Percentiles rank a stretch among this genome's conserved stretches.
Conservation (phyloP, 2,113 vertebrate species). For the Sapayoa aenigma region DNA sequence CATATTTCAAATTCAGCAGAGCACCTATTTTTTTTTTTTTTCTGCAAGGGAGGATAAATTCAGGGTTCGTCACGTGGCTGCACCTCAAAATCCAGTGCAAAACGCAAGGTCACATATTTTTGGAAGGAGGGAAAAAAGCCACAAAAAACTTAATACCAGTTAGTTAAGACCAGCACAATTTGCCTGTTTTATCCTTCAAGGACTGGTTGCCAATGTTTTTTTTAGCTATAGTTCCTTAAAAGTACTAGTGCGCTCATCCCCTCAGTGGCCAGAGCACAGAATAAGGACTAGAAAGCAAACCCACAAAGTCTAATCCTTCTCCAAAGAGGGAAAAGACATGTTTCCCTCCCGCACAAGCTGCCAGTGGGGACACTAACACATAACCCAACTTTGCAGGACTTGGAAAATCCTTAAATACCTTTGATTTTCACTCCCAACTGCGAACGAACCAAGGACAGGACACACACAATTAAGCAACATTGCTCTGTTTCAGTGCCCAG, state of each 20-base stretch:
- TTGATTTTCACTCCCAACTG: background rate
- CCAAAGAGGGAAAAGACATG: accelerated
- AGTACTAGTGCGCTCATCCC: background rate
- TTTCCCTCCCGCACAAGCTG: background rate
- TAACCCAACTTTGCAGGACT: accelerated
- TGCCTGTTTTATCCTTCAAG: background rate
- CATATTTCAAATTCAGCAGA: background rate
- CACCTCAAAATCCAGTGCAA: background rate
- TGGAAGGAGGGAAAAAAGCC: accelerated
- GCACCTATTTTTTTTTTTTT: background rate
- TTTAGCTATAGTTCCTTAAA: background rate
- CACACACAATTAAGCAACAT: accelerated
- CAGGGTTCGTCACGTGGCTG: background rate
- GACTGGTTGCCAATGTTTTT: background rate
- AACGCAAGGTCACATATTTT: background rate
- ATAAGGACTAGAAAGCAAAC: background rate
- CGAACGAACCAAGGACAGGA: accelerated
- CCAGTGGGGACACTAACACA: background rate
- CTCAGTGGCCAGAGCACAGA: background rate
- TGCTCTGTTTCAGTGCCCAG: accelerated
- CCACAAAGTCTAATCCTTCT: background rate
- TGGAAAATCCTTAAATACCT: background rate
- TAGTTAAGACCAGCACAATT: background rate
- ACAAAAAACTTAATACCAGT: background rate
- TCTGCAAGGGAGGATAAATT: background rate